Conservation (phyloP, 37 sponge, comb jelly and placozoan species). For the Dysidea cf. avara region DNA sequence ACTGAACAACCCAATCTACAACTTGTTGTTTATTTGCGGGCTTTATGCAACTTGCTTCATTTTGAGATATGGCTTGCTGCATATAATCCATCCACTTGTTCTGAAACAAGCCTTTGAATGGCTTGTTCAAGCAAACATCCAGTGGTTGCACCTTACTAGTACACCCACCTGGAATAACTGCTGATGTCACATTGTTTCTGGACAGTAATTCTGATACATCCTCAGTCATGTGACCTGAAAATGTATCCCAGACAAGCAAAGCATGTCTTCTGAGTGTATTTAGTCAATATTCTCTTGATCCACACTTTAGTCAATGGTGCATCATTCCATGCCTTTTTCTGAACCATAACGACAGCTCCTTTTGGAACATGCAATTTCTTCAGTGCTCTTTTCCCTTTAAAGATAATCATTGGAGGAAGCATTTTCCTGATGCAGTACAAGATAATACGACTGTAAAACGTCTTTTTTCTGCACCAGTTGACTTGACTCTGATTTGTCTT, state of each 20-base stretch:
- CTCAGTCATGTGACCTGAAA: slow-evolving; percentile 8
- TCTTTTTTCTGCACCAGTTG: slow-evolving; percentile 18
- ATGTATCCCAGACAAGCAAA: slow-evolving; percentile 14
- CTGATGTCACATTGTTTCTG: slow-evolving; percentile 2
- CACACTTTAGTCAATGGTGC: too few relatives aligned
- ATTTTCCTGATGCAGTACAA: slow-evolving; percentile 19
- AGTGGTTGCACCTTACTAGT: slow-evolving; percentile 38
- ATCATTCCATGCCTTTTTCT: slow-evolving; percentile 9
- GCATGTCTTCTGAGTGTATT: slow-evolving; percentile 12
- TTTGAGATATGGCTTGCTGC: background rate
- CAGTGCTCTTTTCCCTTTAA: slow-evolving; percentile 10
- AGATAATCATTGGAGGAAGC: slow-evolving; percentile 12
- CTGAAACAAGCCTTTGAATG: slow-evolving; percentile 4
- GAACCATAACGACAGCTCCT: background rate
- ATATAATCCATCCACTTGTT: slow-evolving; percentile 13
- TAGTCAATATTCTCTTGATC: background rate
- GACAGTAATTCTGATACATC: background rate
- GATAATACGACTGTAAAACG: slow-evolving; percentile 12
- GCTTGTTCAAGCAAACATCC: slow-evolving; percentile 16
- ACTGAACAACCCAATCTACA: slow-evolving; percentile 6
- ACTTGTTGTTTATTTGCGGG: background rate
- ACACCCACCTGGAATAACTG: slow-evolving; percentile 32
- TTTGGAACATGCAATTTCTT: background rate
- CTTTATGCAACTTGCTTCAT: background rate
- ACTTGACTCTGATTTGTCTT: slow-evolving; percentile 1